Conservation (phyloP, 1,140 invertebrate species). For the Campoletis sonorensis region DNA sequence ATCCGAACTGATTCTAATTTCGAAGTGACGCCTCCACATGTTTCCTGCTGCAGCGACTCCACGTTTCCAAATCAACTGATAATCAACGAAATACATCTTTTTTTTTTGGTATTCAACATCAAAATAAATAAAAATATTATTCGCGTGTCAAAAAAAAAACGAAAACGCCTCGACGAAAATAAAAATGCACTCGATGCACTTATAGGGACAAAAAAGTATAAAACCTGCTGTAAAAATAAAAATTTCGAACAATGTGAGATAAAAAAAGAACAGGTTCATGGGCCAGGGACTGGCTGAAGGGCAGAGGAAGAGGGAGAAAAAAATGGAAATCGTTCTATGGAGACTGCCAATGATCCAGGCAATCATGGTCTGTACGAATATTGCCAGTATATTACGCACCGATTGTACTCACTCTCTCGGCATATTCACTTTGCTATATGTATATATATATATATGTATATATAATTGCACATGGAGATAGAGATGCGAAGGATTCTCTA, state of each 20-base stretch:
- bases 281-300: background rate
- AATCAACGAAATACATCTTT: slow-evolving; percentile 47
- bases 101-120: slow-evolving; percentile 46
- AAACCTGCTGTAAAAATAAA: slow-evolving; percentile 23
- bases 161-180: background rate
- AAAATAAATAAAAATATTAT: background rate
- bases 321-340: background rate
- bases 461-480: slow-evolving; percentile 3
- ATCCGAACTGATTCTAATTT: background rate
- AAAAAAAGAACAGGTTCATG: no score
- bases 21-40: no score
- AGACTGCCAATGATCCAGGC: slow-evolving; percentile 50
- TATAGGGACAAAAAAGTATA: background rate
- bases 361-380: slow-evolving; percentile 42
- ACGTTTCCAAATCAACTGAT: background rate
- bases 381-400: slow-evolving; percentile 35
- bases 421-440: slow-evolving; percentile 1
- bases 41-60: background rate
- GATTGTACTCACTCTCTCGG: background rate
- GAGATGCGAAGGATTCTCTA: background rate
- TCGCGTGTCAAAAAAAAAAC: slow-evolving; percentile 26
- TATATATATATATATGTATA: background rate
- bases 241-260: slow-evolving; percentile 12
- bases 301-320: slow-evolving; percentile 32
- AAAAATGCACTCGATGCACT: background rate